Evolutionary conservation across 1,140 invertebrate genomes (phyloP), one percentile per base, ranked within the genome.

Genomic region (Lamellibrachia luymesi): DNA sequence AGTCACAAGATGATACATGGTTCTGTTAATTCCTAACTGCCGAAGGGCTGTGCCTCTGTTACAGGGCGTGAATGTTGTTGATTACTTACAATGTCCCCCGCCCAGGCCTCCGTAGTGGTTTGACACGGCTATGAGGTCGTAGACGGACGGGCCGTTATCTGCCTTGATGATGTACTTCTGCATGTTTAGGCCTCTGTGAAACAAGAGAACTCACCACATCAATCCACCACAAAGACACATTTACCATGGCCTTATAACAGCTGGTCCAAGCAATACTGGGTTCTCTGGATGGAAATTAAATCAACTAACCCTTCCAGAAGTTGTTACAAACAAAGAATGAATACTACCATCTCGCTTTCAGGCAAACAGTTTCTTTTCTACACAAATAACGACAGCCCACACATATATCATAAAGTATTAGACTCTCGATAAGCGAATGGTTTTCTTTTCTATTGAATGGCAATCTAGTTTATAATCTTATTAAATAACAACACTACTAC

Each of bases 81-180:
- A 27, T 17, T 56, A 96, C 96, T 97, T 96, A 97, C 97, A 97
- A 94, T 97, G 97, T 89, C 97, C 97, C 7, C 96, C 97, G 56
- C 97, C 97, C 52, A 97, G 95, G 25, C 97, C 97, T 93, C 97
- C 97, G 94, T 96, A 97, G 94, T 97, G 97, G 95, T 97, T 97
- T 27, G 96, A 96, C 5, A 97, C 97, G 22, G 96, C 97, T 91
- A 97, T 97, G 56, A 97, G 95, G 94, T 97, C 97, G 95, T 97
- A 97, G 10, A 96, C 94, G 38, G 95, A 95, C 51, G 95, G 94
- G 25, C 94, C 94, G 93, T 97, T 95, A 38, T 95, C 95, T 52
- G 94, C 94, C 94, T 97, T 96, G 27, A 97, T 95, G 10, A 97
- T 94, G 94, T 96, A 97, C 93, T 96, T 95, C 13, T 95, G 95